Conservation (phyloP, 2,888 invertebrate species). For the Heliconius aoede region DNA sequence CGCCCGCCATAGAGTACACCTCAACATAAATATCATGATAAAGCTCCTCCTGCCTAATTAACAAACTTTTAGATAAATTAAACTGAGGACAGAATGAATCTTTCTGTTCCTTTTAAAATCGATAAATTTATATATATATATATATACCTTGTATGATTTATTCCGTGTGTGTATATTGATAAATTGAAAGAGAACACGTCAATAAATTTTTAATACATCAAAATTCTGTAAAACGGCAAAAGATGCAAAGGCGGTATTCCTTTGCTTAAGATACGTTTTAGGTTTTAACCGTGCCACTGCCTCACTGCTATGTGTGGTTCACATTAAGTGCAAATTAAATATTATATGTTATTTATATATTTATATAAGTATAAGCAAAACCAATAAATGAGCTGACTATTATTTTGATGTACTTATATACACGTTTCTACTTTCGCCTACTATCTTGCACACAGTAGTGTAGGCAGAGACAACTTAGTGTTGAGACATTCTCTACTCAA, state of each 20-base stretch:
- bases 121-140: background rate
- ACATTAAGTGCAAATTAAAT: slow-evolving; percentile 12
- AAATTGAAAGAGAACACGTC: slow-evolving; percentile 28
- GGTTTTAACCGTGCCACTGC: slow-evolving; percentile 38
- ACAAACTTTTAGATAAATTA: slow-evolving; percentile 35
- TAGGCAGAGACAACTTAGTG: too few species aligned
- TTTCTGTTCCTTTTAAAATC: slow-evolving; percentile 12
- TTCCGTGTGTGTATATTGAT: background rate
- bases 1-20: slow-evolving; percentile 26
- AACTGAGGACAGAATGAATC: slow-evolving; percentile 27
- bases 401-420: background rate
- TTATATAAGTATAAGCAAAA: background rate
- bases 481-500: too few species aligned
- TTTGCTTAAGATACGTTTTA: slow-evolving; percentile 43
- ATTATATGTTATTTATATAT: background rate
- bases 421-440: background rate
- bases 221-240: slow-evolving; percentile 34
- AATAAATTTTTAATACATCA: slow-evolving; percentile 41
- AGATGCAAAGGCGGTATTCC: slow-evolving; percentile 31
- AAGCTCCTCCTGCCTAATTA: slow-evolving; percentile 29
- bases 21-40: slow-evolving; percentile 32
- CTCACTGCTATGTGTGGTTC: slow-evolving; percentile 28
- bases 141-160: too few species aligned
- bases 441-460: background rate
- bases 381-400: background rate